Conservation (phyloP, 2,113 vertebrate genomes). For the Oncorhynchus mykiss region DNA sequence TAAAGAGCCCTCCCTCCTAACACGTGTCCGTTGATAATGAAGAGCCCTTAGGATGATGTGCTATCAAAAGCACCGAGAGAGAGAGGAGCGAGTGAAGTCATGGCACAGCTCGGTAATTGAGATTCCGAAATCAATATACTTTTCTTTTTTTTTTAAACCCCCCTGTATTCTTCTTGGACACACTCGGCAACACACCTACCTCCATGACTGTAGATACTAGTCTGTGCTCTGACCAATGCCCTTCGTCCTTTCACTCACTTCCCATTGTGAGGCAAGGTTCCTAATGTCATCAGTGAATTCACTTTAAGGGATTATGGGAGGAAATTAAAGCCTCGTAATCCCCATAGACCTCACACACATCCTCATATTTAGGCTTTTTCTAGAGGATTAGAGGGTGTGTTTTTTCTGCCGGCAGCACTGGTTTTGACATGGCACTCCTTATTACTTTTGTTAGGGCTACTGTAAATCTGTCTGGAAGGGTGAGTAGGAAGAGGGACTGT, state of each 20-base stretch:
- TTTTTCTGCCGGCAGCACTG: neutral
- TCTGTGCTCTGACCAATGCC: slow-evolving; percentile 17
- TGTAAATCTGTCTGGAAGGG: slow-evolving; percentile 7
- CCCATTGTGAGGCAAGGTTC: slow-evolving; percentile 25
- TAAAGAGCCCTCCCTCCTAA: slow-evolving; percentile 31
- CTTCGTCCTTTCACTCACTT: slow-evolving; percentile 12
- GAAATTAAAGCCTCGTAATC: slow-evolving; percentile 48
- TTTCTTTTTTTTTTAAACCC: slow-evolving; percentile 15
- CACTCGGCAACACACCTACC: neutral
- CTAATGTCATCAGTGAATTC: slow-evolving; percentile 57
- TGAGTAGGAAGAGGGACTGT: slow-evolving; percentile 16
- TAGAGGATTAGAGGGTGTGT: slow-evolving; percentile 31
- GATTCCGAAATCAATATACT: slow-evolving; percentile 48
- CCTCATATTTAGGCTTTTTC: slow-evolving; percentile 38
- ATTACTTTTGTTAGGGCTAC: neutral
- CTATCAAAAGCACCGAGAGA: slow-evolving; percentile 44
- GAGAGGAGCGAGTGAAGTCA: neutral
- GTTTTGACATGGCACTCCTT: neutral
- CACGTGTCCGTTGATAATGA: slow-evolving; percentile 52
- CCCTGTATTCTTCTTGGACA: slow-evolving; percentile 22
- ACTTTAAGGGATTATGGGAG: slow-evolving; percentile 55
- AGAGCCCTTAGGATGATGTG: slow-evolving; percentile 36
- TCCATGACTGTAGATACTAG: slow-evolving; percentile 13
- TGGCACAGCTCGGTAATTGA: slow-evolving; percentile 41
- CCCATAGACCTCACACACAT: slow-evolving; percentile 33